Conservation (phyloP, 37 sponge, comb jelly and placozoan species). For the Aphrocallistes beatrix region DNA sequence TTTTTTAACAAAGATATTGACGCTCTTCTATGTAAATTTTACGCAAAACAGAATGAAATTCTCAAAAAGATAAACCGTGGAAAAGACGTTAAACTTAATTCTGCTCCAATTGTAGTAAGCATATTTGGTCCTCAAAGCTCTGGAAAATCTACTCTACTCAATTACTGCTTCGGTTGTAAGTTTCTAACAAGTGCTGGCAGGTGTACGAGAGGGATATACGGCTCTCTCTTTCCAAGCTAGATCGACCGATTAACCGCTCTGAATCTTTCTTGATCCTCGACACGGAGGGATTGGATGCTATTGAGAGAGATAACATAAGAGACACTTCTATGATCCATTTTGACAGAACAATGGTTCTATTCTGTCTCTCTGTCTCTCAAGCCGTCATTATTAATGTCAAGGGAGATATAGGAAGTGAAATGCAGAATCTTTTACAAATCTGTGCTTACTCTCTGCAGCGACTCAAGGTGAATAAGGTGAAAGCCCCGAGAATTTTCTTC, state of each 20-base stretch:
- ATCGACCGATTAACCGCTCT: not conserved
- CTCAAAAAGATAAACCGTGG: not conserved
- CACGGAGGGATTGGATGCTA: not conserved
- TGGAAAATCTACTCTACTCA: not conserved
- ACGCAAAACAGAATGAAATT: not conserved
- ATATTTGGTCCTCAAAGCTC: not conserved
- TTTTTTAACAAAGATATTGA: not conserved
- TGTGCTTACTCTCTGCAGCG: not conserved
- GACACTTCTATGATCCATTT: not conserved
- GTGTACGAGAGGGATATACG: not conserved
- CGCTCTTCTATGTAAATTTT: not conserved
- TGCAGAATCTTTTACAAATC: not conserved
- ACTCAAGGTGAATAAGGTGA: not conserved
- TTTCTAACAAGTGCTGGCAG: not conserved
- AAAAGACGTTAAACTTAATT: not conserved
- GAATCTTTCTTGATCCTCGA: not conserved
- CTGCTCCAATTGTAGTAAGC: not conserved
- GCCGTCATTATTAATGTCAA: not conserved
- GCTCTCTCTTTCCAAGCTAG: not conserved
- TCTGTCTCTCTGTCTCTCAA: not conserved
- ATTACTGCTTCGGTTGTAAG: not conserved
- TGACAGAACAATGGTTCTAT: slow-evolving; percentile 9
- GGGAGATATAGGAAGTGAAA: not conserved
- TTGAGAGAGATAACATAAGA: not conserved
- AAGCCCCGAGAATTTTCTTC: not conserved